Evolutionary conservation across 2,888 invertebrate species (phyloP).

Genomic region (Eupeodes latifasciatus): DNA sequence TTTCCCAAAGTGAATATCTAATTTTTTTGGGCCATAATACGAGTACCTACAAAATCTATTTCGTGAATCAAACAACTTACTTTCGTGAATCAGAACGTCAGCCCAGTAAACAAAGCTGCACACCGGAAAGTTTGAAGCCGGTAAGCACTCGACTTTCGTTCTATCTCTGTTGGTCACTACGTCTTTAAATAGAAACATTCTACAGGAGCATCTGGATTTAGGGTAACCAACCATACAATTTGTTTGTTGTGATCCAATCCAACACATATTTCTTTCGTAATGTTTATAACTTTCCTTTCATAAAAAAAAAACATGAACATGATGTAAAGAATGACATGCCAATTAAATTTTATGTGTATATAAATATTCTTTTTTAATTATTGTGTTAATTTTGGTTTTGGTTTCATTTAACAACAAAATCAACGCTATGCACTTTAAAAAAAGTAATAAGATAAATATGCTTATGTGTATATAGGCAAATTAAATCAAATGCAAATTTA

Average conservation of each 20-base stretch:
- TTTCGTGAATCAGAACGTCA: too few species aligned
- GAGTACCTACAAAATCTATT: too few species aligned
- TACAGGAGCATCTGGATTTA: not conserved
- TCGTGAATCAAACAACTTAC: too few species aligned
- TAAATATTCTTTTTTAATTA: constrained; percentile 17
- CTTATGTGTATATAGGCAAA: constrained; percentile 45
- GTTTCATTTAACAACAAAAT: constrained; percentile 35
- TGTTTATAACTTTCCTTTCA: not conserved
- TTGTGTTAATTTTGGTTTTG: not conserved
- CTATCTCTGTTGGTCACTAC: too few species aligned
- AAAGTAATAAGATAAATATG: constrained; percentile 1
- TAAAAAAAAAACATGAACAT: not conserved
- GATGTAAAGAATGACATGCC: constrained; percentile 6
- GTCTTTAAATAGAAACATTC: too few species aligned
- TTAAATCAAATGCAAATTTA: constrained; percentile 12
- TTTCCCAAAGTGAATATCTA: too few species aligned
- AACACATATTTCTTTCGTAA: not conserved
- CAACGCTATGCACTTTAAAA: constrained; percentile 43
- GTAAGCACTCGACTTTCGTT: too few species aligned
- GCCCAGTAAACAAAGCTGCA: too few species aligned
- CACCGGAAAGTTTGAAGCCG: too few species aligned
- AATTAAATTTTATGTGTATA: constrained; percentile 12
- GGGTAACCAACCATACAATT: not conserved
- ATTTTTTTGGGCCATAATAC: too few species aligned
- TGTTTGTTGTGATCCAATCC: not conserved